phyloP scores from a whole-genome alignment of 2,888 invertebrate genomes.

The Zhuqinia jingwanae region DNA sequence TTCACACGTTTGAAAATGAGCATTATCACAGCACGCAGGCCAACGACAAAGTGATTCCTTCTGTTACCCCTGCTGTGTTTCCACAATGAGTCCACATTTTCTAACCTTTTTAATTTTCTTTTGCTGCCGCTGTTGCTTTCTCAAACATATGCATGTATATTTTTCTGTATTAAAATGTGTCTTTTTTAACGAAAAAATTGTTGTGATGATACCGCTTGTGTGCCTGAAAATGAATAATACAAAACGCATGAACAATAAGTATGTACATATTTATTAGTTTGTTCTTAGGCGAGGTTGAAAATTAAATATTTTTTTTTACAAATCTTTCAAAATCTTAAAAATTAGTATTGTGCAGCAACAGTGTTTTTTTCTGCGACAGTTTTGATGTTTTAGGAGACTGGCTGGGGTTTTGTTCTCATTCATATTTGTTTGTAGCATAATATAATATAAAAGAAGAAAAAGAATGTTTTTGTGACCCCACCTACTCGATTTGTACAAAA shows the following conservation, averaged over 20 bases:
- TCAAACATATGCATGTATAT: conserved; percentile 68
- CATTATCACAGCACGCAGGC: conserved; percentile 35
- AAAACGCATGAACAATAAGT: background rate
- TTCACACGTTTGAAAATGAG: conserved; percentile 53
- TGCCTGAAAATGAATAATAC: conserved; percentile 9
- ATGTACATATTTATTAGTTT: background rate
- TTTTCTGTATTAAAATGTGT: conserved; percentile 74
- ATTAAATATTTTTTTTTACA: conserved; percentile 10
- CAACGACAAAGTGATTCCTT: conserved; percentile 58
- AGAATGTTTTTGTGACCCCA: conserved; percentile 45
- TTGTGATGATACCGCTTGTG: conserved; percentile 28
- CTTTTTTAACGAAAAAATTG: conserved; percentile 66
- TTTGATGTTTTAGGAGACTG: conserved; percentile 68
- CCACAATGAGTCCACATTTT: conserved; percentile 74
- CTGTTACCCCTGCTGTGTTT: conserved; percentile 77
- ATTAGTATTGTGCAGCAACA: background rate
- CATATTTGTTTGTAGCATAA: conserved; percentile 18
- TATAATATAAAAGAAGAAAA: too few relatives aligned
- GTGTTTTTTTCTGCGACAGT: conserved; percentile 76
- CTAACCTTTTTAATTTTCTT: conserved; percentile 78
- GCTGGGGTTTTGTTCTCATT: conserved; percentile 17
- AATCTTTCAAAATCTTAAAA: background rate
- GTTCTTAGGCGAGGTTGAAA: background rate
- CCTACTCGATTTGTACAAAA: conserved; percentile 54
- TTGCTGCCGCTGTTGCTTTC: conserved; percentile 68